Conservation (phyloP, 2,113 vertebrate genomes). For the Paradoxurus hermaphroditus region DNA sequence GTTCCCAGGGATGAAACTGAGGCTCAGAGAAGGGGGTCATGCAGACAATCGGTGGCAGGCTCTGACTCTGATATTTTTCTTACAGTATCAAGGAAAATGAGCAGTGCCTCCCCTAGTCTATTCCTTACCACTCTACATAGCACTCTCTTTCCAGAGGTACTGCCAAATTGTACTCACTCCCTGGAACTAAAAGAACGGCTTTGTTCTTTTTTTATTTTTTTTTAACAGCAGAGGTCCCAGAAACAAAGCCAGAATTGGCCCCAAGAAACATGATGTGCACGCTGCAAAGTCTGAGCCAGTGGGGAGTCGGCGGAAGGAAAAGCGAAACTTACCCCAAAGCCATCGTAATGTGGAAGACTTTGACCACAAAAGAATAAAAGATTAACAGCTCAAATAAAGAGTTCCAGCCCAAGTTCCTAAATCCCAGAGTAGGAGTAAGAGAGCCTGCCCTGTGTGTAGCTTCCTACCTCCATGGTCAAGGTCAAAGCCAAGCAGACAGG, state of each 20-base stretch:
- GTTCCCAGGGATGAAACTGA: not conserved
- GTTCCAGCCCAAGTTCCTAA: not conserved
- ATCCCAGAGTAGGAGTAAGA: not conserved
- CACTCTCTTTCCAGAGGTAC: not conserved
- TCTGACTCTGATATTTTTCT: not conserved
- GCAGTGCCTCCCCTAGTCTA: not conserved
- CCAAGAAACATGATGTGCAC: not conserved
- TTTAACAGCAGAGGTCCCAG: not conserved
- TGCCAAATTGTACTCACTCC: not conserved
- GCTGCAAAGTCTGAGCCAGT: not conserved
- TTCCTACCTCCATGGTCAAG: not conserved
- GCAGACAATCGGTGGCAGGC: not conserved
- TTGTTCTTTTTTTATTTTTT: slow-evolving; percentile 40
- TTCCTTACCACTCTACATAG: not conserved
- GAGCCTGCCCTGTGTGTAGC: not conserved
- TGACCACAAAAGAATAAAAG: not conserved
- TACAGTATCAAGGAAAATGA: not conserved
- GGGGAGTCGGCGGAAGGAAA: not conserved
- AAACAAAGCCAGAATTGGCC: slow-evolving; percentile 40
- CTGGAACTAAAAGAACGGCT: slow-evolving; percentile 22
- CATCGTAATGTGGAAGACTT: slow-evolving; percentile 16
- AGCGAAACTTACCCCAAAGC: slow-evolving; percentile 26
- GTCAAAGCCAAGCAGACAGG: not conserved
- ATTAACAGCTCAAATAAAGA: not conserved
- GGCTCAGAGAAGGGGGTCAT: not conserved